phyloP scores from a whole-genome alignment of 2,888 invertebrate genomes.

The Plagodis pulveraria region DNA sequence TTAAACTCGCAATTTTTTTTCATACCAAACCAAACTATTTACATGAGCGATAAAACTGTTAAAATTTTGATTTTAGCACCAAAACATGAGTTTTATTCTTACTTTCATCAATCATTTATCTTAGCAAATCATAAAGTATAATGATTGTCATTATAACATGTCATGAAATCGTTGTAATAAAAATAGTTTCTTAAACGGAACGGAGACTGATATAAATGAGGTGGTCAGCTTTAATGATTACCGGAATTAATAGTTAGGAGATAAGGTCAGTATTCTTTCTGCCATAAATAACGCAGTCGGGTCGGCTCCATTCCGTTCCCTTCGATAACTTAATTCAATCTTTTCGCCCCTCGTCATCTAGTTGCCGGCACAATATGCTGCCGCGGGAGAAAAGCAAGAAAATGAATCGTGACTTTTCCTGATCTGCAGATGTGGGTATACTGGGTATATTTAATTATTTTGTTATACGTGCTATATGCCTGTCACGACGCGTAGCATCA shows the following conservation, averaged over 20 bases:
- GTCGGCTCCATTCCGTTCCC: slow-evolving; percentile 57
- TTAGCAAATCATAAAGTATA: too few relatives aligned
- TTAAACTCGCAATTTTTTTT: too few relatives aligned
- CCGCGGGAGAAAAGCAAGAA: slow-evolving; percentile 56
- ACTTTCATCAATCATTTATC: too few relatives aligned
- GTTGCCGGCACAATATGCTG: slow-evolving; percentile 59
- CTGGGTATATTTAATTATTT: slow-evolving; percentile 32
- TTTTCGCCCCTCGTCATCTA: slow-evolving; percentile 72
- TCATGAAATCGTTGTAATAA: neutral
- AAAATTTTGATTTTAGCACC: too few relatives aligned
- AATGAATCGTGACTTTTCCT: slow-evolving; percentile 62
- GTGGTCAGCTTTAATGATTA: slow-evolving; percentile 74
- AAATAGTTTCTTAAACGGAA: slow-evolving; percentile 25
- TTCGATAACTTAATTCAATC: slow-evolving; percentile 80
- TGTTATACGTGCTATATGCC: slow-evolving; percentile 22
- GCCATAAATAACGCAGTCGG: slow-evolving; percentile 68
- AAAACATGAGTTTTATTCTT: too few relatives aligned
- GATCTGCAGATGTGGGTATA: slow-evolving; percentile 31
- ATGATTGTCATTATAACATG: neutral
- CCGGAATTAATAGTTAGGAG: slow-evolving; percentile 74
- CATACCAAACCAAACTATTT: too few relatives aligned
- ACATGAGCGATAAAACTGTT: too few relatives aligned
- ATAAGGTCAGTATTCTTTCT: slow-evolving; percentile 70
- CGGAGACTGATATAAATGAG: slow-evolving; percentile 58
- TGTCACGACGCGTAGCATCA: slow-evolving; percentile 3